Percentiles rank a stretch among this genome's conserved stretches.
phyloP scores from a whole-genome alignment of 2,113 vertebrate species.

The Numenius arquata region DNA sequence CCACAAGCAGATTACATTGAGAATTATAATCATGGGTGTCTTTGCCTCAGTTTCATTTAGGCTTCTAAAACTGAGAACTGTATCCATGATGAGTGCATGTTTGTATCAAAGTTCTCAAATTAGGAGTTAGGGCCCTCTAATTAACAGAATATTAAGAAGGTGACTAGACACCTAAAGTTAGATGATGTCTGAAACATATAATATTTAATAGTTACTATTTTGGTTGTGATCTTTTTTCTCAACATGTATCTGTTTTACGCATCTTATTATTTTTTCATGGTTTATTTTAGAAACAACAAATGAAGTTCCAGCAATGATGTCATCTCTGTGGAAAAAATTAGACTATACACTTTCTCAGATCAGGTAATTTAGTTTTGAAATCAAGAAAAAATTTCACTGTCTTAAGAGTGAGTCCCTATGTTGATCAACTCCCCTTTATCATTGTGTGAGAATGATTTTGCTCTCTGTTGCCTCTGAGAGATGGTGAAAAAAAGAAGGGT shows the following conservation, averaged over 20 bases:
- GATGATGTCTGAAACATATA: not conserved
- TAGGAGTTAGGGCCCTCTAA: not conserved
- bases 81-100: not conserved
- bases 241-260: not conserved
- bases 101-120: not conserved
- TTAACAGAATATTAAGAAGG: not conserved
- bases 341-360: conserved; percentile 97
- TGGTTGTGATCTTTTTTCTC: not conserved
- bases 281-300: conserved; percentile 73
- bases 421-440: not conserved
- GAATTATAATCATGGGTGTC: not conserved
- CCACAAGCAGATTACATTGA: not conserved
- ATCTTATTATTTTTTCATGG: not conserved
- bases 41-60: not conserved
- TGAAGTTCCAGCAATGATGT: conserved; percentile 90
- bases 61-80: not conserved
- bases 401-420: not conserved
- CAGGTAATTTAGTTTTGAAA: conserved; percentile 78
- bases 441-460: not conserved
- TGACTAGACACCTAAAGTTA: not conserved
- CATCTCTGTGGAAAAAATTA: conserved; percentile 96
- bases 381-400: not conserved
- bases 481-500: not conserved
- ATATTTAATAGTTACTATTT: not conserved
- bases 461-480: not conserved